Conservation (phyloP, 53 echinoderm and acorn worm genomes). For the Astropecten irregularis region DNA sequence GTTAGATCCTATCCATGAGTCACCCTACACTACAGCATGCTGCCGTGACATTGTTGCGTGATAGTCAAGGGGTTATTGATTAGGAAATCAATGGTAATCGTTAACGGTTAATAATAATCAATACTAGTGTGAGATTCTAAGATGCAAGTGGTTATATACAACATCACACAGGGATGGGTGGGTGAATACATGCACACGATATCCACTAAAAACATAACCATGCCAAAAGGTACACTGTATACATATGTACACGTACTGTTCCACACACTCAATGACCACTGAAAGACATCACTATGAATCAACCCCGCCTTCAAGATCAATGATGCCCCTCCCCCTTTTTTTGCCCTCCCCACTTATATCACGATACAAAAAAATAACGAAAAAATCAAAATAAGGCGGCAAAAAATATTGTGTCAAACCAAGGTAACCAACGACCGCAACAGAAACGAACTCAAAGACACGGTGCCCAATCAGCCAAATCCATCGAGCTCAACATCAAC, state of each 20-base stretch:
- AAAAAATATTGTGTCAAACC: background rate
- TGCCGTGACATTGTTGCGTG: too few species aligned
- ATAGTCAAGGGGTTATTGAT: too few species aligned
- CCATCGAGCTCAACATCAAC: slow-evolving; percentile 58
- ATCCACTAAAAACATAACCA: slow-evolving; percentile 31
- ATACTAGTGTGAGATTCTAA: too few species aligned
- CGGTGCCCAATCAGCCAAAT: slow-evolving; percentile 56
- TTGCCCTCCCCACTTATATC: background rate
- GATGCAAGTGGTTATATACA: background rate
- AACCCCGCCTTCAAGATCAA: background rate
- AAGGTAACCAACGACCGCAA: slow-evolving; percentile 3
- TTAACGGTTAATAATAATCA: too few species aligned
- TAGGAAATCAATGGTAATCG: too few species aligned
- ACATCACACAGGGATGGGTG: slow-evolving; percentile 18
- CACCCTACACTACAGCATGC: too few species aligned
- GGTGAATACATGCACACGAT: slow-evolving; percentile 49
- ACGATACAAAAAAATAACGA: slow-evolving; percentile 22
- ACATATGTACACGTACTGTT: slow-evolving; percentile 2
- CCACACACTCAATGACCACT: slow-evolving; percentile 51
- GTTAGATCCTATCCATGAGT: too few species aligned
- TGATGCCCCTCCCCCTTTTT: background rate
- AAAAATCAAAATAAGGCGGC: slow-evolving; percentile 14
- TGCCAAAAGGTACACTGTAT: too few species aligned
- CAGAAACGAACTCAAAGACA: slow-evolving; percentile 50
- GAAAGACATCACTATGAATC: slow-evolving; percentile 12